Base-by-base conservation (phyloP, 2,888 invertebrate genomes). In the Hermodice carunculata region DNA sequence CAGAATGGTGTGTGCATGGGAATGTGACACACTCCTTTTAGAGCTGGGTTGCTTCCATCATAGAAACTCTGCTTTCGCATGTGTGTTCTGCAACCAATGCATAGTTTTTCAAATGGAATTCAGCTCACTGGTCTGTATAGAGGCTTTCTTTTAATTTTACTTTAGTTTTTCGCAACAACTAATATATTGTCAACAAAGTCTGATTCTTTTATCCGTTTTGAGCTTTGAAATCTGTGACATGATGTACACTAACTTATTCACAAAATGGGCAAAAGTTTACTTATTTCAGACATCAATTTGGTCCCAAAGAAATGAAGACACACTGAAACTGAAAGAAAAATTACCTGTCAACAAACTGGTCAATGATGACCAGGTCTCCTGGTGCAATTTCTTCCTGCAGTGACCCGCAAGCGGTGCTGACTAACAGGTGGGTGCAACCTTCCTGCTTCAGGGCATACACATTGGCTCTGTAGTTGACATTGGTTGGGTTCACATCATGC, bases 391-490 rank as follows among this genome's bases (percentile, higher is more conserved):
- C 88, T 83, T 97, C 95, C 54, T 91, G 89, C 42, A 99, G 88
- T 0, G 98, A 98, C 1, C 99, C 99, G 77, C 93, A 93, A 1
- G 98, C 98, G 0, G 96, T 96, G 2, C 97, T 94, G 0, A 94
- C 96, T 65, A 99, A 88, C 24, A 99, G 86, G 83, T 98, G 96
- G 0, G 96, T 97, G 82, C 96, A 96, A 0, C 96, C 96, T 60
- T 81, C 80, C 66, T 91, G 84, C 74, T 94, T 93, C 73, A 99
- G 86, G 0, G 97, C 96, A 93, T 95, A 96, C 64, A 99, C 91
- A 85, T 99, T 99, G 0, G 98, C 98, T 63, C 96, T 91, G 86
- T 95, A 98, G 87, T 99, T 99, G 0, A 99, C 91, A 75, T 92
- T 91, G 2, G 92, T 91, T 0, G 99, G 98, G 87, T 91, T 93